Conservation (phyloP, 2,888 invertebrate genomes). For the Ligdia adustata region DNA sequence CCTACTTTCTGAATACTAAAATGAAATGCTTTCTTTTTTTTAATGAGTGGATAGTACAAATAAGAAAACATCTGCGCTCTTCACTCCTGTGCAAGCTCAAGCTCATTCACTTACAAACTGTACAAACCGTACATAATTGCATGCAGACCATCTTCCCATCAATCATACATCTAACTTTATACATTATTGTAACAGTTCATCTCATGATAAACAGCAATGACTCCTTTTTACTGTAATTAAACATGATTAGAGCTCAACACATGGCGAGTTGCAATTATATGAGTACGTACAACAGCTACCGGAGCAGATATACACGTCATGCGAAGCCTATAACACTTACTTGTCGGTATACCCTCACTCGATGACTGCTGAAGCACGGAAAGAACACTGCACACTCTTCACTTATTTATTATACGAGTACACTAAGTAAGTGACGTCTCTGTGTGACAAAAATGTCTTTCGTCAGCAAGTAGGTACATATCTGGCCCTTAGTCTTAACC, state of each 20-base stretch:
- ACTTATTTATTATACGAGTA: no score
- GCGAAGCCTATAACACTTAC: no score
- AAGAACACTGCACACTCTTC: no score
- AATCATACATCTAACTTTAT: conserved; percentile 66
- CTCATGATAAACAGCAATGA: conserved; percentile 82
- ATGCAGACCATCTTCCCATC: conserved; percentile 52
- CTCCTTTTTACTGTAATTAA: conserved; percentile 78
- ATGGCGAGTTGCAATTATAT: conserved; percentile 78
- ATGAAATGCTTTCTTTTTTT: not conserved
- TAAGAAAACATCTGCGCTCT: not conserved
- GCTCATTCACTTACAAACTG: not conserved
- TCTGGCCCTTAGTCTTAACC: no score
- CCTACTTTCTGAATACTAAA: no score
- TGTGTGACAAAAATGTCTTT: no score
- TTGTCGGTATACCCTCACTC: no score
- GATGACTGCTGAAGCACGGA: no score
- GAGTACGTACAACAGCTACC: conserved; percentile 76
- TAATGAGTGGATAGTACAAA: not conserved
- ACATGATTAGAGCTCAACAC: conserved; percentile 81
- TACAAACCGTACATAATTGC: conserved; percentile 31
- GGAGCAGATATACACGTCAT: conserved; percentile 68
- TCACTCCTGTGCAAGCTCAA: not conserved
- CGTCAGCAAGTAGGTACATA: no score
- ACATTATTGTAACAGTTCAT: conserved; percentile 80
- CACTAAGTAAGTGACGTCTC: no score